Evolutionary conservation across 2,113 vertebrate genomes (phyloP).

Genomic region (Erpornis zantholeuca): DNA sequence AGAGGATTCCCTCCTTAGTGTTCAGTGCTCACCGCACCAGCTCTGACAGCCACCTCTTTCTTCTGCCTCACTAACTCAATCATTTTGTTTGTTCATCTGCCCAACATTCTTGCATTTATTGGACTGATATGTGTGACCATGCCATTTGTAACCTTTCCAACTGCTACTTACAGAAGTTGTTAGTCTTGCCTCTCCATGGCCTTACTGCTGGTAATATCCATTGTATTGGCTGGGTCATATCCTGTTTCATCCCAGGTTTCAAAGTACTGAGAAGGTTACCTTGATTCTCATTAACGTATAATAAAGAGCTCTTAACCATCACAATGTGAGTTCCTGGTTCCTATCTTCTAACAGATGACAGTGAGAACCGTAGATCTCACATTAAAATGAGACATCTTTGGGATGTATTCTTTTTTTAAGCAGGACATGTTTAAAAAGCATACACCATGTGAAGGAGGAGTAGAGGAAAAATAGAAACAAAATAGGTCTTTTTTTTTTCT

Average conservation of each 20-base stretch:
- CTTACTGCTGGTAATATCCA: not conserved
- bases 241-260: not conserved
- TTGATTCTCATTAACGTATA: not conserved
- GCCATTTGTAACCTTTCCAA: not conserved
- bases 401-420: not conserved
- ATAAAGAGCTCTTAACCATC: not conserved
- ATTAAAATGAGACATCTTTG: not conserved
- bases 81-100: conserved; percentile 30
- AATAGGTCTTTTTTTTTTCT: not conserved
- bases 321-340: not conserved
- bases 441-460: not conserved
- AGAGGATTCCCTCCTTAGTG: not conserved
- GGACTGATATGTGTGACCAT: conserved; percentile 9
- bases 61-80: conserved; percentile 43
- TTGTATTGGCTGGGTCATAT: not conserved
- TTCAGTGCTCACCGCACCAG: not conserved
- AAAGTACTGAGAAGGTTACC: not conserved
- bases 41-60: conserved; percentile 40
- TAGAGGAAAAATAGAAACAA: not conserved
- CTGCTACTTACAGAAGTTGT: not conserved
- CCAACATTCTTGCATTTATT: not conserved
- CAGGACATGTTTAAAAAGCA: not conserved
- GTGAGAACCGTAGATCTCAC: not conserved
- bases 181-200: not conserved
- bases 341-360: not conserved